These are phyloP conservation scores for Ptychochromis oligacanthus DNA, from an alignment of 2,113 vertebrate species.

Conservation along the genomic window DNA sequence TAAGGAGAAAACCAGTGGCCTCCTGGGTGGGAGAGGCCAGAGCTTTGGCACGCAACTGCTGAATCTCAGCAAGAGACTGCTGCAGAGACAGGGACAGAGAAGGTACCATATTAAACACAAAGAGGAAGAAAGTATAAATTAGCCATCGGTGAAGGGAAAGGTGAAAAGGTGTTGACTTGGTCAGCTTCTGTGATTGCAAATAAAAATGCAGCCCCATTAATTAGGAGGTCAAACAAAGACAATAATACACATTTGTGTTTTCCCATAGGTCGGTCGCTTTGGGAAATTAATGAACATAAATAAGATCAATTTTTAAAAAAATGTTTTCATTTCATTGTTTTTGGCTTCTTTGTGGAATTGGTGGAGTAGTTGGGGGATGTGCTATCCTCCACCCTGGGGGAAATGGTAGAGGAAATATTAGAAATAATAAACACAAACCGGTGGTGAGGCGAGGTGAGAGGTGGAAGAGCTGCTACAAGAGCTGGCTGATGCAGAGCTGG, in stretches of 20 bases:
- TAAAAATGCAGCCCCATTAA: background rate
- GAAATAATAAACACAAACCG: slow-evolving; percentile 81
- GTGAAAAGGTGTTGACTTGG: background rate
- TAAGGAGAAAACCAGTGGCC: slow-evolving; percentile 85
- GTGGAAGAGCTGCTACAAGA: slow-evolving; percentile 98
- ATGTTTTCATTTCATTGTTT: background rate
- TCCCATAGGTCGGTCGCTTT: background rate
- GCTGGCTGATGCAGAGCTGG: slow-evolving; percentile 93
- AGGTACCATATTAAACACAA: background rate
- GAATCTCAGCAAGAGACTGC: slow-evolving; percentile 93
- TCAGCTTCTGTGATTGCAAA: background rate
- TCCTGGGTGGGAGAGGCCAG: slow-evolving; percentile 88
- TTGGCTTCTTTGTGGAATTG: background rate
- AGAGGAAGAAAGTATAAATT: background rate
- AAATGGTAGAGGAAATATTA: background rate
- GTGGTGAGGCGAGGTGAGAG: slow-evolving; percentile 94
- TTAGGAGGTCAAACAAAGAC: background rate
- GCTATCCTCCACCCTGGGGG: background rate
- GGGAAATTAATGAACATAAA: background rate
- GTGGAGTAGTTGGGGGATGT: background rate
- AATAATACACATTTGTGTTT: background rate
- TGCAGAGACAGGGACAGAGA: slow-evolving; percentile 52
- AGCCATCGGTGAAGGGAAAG: background rate
- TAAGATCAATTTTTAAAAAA: background rate
- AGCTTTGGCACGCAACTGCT: slow-evolving; percentile 86